Evolutionary conservation across 2,113 vertebrate genomes (phyloP).

Genomic region (Tapirus terrestris): DNA sequence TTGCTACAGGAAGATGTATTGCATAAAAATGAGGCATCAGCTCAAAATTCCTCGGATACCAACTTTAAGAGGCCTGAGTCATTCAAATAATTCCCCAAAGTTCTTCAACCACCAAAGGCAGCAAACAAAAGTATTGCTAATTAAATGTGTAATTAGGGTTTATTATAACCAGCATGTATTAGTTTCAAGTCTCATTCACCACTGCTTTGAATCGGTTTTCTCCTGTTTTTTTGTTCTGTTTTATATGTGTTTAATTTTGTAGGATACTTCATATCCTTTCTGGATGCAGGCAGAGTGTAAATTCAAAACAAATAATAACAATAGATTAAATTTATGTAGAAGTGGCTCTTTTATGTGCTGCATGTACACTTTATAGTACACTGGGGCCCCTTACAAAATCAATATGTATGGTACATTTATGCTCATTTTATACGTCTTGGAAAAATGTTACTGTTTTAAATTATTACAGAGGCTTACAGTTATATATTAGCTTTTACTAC

Average conservation of each 20-base stretch:
- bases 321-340: slow-evolving; percentile 58
- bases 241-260: slow-evolving; percentile 48
- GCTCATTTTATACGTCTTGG: slow-evolving; percentile 39
- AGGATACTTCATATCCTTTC: slow-evolving; percentile 53
- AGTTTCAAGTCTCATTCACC: slow-evolving; percentile 14
- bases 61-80: slow-evolving; percentile 39
- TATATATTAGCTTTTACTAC: slow-evolving; percentile 36
- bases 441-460: slow-evolving; percentile 63
- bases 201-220: slow-evolving; percentile 47
- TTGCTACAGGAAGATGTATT: slow-evolving; percentile 35
- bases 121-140: slow-evolving; percentile 53
- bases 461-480: slow-evolving; percentile 45
- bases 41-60: slow-evolving; percentile 44
- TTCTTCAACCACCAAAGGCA: slow-evolving; percentile 33
- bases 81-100: slow-evolving; percentile 53
- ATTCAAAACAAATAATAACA: slow-evolving; percentile 60
- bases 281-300: slow-evolving; percentile 35
- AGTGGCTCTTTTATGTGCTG: slow-evolving; percentile 51
- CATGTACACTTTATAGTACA: slow-evolving; percentile 35
- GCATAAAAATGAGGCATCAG: slow-evolving; percentile 48
- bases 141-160: slow-evolving; percentile 53
- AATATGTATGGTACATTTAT: slow-evolving; percentile 43
- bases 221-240: slow-evolving; percentile 49
- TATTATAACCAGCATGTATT: slow-evolving; percentile 53
- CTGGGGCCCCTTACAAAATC: slow-evolving; percentile 31